phyloP scores from a whole-genome alignment of 2,888 invertebrate genomes.

The Drosophila pegasa region DNA sequence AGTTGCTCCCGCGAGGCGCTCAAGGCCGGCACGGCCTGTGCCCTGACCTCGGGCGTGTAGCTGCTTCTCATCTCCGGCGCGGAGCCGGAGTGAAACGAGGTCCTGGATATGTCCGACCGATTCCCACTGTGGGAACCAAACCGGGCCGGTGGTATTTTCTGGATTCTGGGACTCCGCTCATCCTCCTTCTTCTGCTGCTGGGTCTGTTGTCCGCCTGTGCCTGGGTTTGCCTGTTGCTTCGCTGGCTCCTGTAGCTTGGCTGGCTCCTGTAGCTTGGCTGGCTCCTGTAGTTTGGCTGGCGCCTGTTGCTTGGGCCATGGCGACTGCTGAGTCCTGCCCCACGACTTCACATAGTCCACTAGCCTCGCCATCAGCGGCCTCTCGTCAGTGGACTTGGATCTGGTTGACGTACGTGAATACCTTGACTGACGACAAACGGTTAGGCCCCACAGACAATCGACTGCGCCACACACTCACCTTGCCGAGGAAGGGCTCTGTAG shows the following conservation, averaged over 20 bases:
- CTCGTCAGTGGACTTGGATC: neutral
- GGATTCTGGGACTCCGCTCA: constrained; percentile 1
- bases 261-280: too few species aligned
- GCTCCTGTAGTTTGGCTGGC: too few species aligned
- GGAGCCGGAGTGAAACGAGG: neutral
- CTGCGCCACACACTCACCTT: constrained; percentile 34
- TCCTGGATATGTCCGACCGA: neutral
- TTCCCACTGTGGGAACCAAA: neutral
- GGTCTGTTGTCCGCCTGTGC: neutral
- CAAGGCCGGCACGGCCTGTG: neutral
- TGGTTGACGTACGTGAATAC: neutral
- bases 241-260: too few species aligned
- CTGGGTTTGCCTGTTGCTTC: too few species aligned
- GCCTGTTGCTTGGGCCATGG: too few species aligned
- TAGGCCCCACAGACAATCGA: neutral
- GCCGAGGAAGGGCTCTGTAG: constrained; percentile 9
- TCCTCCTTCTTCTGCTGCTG: neutral
- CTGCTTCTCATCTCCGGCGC: neutral
- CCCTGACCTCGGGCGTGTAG: neutral
- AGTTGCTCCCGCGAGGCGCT: neutral
- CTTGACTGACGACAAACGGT: neutral
- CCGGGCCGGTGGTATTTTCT: neutral
- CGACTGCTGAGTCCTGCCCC: too few species aligned
- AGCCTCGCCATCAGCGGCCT: neutral
- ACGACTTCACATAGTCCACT: constrained; percentile 11